These are phyloP conservation scores for Rhimphoctona megacephalus DNA, from an alignment of 2,888 invertebrate genomes.

Conservation along the genomic window DNA sequence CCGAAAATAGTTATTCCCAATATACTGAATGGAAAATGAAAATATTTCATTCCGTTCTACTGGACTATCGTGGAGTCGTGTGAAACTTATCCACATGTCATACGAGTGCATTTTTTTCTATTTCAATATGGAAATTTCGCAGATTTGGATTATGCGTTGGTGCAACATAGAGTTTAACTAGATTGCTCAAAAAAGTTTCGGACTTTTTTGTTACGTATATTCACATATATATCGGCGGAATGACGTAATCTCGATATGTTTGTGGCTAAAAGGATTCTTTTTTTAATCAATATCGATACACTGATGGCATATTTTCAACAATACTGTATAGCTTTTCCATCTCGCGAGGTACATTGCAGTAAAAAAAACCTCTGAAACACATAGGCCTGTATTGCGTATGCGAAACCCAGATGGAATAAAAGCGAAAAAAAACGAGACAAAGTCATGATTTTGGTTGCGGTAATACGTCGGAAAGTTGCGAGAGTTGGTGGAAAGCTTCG, in stretches of 20 bases:
- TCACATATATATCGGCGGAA: not conserved
- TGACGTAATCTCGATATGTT: not conserved
- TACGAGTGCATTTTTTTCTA: not conserved
- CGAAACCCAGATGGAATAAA: not conserved
- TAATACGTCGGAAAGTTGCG: slow-evolving; percentile 57
- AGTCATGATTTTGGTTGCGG: slow-evolving; percentile 25
- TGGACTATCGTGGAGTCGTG: not conserved
- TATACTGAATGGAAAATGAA: not conserved
- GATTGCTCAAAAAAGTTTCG: not conserved
- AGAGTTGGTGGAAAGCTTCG: slow-evolving; percentile 50
- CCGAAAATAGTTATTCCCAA: not conserved
- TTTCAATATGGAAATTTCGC: not conserved
- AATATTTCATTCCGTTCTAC: not conserved
- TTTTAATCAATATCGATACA: not conserved
- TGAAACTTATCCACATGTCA: not conserved
- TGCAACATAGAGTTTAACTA: not conserved
- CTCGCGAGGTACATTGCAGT: not conserved
- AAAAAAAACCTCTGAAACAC: not conserved
- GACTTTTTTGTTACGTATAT: not conserved
- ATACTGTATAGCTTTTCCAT: not conserved
- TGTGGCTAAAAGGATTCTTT: not conserved
- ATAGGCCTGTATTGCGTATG: not conserved
- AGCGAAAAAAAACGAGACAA: slow-evolving; percentile 7
- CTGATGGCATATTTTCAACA: not conserved
- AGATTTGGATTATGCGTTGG: not conserved